Evolutionary conservation across 2,113 vertebrate genomes (phyloP).

Genomic region (Pionites leucogaster): DNA sequence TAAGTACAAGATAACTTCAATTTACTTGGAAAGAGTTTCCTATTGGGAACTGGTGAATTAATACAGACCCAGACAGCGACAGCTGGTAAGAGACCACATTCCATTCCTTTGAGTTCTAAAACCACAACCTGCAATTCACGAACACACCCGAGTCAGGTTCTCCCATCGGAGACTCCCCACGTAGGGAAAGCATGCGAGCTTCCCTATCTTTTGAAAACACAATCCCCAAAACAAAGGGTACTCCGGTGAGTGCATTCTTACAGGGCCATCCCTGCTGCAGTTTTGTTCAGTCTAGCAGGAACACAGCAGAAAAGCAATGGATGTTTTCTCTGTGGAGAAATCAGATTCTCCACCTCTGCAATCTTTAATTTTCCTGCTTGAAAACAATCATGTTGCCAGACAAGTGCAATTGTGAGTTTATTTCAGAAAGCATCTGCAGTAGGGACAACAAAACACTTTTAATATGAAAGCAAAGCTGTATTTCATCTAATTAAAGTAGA

Average conservation of each 20-base stretch:
- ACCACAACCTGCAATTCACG: rapidly evolving
- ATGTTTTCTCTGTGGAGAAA: not conserved
- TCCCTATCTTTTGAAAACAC: not conserved
- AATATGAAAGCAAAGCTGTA: not conserved
- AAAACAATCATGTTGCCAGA: not conserved
- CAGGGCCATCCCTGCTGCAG: not conserved
- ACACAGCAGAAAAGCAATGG: not conserved
- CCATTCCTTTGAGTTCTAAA: rapidly evolving
- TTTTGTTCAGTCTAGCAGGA: not conserved
- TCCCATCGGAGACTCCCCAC: rapidly evolving
- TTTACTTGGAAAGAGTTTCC: not conserved
- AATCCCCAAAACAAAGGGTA: not conserved
- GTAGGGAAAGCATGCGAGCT: rapidly evolving
- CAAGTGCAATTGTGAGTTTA: not conserved
- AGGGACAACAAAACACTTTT: not conserved
- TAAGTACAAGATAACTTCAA: not conserved
- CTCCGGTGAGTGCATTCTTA: rapidly evolving
- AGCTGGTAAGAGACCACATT: not conserved
- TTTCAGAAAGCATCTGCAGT: not conserved
- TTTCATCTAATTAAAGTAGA: not conserved
- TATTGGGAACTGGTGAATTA: not conserved
- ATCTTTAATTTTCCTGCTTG: not conserved
- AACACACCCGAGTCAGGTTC: not conserved
- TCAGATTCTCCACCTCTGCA: not conserved
- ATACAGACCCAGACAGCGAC: not conserved